Evolutionary conservation across 2,113 vertebrate genomes (phyloP), one percentile per base, ranked within the genome.

Genomic region (Serinus canaria): DNA sequence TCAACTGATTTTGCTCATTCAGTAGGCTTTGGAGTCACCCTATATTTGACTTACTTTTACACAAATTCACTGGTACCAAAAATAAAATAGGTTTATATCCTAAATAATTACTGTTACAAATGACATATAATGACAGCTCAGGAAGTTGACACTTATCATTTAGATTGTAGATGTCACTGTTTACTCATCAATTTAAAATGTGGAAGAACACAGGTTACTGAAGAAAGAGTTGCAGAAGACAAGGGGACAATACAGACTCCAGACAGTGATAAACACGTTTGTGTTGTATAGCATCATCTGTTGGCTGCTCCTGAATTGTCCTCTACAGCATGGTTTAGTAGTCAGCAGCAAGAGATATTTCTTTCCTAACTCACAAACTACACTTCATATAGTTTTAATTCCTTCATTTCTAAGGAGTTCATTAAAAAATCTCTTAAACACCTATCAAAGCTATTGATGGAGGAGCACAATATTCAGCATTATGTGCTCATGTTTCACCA

Each of bases 41-140:
- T 76, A 6, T 28, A 49, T 72, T 81, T 89, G 78, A 56, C 25
- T n/a, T 75, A 47, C 30, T 74, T 66, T 87, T 75, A 60, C 43
- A 43, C 6, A 81, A 91, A 64, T 64, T 72, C 17, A 24, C 23
- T 75, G 33, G 6, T 56, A 47, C 25, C 28, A 68, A 59, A 78
- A 21, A 37, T 25, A 60, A 86, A 94, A 60, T 28, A 35, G 35
- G 6, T 16, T 81, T 72, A 44, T 41, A 59, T 24, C 33, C 8
- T 64, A 59, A 81, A 79, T 30, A 55, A 44, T 35, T 3, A 2
- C 10, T 83, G 19, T 23, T 52, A 43, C 11, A 63, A 79, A 81
- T 68, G 1, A 35, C 0, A 0, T 23, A 43, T 6, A 39, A 55
- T 25, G 11, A 25, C 17, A 64, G 21, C 27, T 87, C 56, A 33